Conservation (phyloP, 92 coral and sea anemone species). For the Pocillopora meandrina region DNA sequence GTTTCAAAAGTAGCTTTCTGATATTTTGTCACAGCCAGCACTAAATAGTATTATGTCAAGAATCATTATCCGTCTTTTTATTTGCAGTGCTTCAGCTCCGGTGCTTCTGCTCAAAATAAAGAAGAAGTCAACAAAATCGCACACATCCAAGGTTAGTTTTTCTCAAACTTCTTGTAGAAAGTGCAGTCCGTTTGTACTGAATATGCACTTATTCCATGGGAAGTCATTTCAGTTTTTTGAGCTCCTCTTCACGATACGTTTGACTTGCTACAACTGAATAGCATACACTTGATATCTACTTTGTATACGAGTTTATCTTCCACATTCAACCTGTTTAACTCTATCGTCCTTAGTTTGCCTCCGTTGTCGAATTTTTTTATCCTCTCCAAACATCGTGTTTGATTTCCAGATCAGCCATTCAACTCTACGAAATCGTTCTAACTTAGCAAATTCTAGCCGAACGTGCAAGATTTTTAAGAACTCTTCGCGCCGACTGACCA, state of each 20-base stretch:
- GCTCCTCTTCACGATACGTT: too few species aligned
- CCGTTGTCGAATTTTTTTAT: neutral
- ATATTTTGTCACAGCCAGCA: too few species aligned
- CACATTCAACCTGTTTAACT: neutral
- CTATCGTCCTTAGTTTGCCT: neutral
- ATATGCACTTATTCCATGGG: too few species aligned
- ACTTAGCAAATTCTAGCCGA: neutral
- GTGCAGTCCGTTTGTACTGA: neutral
- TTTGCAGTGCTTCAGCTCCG: slow-evolving; percentile 73
- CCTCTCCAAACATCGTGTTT: neutral
- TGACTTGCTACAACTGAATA: too few species aligned
- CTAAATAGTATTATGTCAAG: too few species aligned
- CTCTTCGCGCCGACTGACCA: neutral
- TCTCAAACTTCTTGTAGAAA: neutral
- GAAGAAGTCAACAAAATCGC: slow-evolving; percentile 54
- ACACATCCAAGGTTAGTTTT: slow-evolving; percentile 46
- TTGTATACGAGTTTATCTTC: neutral
- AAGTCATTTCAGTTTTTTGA: too few species aligned
- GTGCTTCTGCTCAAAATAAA: slow-evolving; percentile 16
- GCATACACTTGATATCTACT: neutral
- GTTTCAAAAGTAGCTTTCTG: too few species aligned
- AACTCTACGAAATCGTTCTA: neutral
- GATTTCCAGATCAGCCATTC: neutral
- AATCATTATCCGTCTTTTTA: neutral
- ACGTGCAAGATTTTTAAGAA: neutral